Base-by-base conservation (phyloP, 2,888 invertebrate species). In the Cheilosia variabilis region DNA sequence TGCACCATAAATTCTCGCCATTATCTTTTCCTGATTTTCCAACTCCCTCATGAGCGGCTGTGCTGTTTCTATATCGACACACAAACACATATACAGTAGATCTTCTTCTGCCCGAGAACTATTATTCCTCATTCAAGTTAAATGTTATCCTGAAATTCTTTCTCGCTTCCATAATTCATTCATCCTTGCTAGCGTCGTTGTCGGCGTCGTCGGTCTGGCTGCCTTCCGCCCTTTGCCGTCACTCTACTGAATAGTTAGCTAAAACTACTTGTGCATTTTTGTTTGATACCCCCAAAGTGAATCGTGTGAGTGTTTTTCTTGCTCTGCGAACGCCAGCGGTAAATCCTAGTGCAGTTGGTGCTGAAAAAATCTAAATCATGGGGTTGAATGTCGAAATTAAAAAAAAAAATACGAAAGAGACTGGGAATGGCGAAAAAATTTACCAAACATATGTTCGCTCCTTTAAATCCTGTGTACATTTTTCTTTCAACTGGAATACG, bases 81-180 rank as follows among this genome's bases (percentile, higher is more conserved):
- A 19, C 43, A 47, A 27, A 65, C 31, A 37, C 31, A 43, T 34
- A 58, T 50, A 53, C 50, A 66, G 80, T 80, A 75, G 27, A 27
- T 27, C 66, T 86, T 80, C 76, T 80, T 86, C 80, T 80, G 65
- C 80, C 84, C 63, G 65, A 86, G 69, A 86, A 86, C 84, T 76
- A 86, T 80, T 80, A 86, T 86, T 86, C 75, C 84, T 86, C 84
- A 86, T 86, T 76, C 80, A 86, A 86, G 80, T 86, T 86, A 86
- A 86, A 86, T 80, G 80, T 80, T 86, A 80, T 80, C 80, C 80
- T 80, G 71, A 50, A 80, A 80, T 86, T 80, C 80, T 76, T 86
- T 86, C 80, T 76, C 55, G 76, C 80, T 86, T 80, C 84, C 80
- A 86, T 86, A 86, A 86, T 86, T 86, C 84, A 80, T 86, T 86